A percentile compares a stretch with the other conserved stretches of the same genome.
phyloP scores from a whole-genome alignment of 92 coral and sea anemone genomes.

The Porites lobata region DNA sequence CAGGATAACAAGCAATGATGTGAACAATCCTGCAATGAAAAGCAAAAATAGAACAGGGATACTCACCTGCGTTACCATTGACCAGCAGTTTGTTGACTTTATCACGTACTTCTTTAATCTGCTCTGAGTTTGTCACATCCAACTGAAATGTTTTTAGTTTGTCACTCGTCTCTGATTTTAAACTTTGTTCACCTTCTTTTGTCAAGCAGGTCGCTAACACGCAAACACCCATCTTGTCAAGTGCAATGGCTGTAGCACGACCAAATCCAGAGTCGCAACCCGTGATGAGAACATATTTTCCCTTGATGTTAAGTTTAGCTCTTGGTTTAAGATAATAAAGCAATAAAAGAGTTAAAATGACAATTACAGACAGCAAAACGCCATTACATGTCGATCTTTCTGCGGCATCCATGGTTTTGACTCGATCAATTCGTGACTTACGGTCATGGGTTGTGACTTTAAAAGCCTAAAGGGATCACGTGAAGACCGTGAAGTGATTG shows the following conservation, averaged over 20 bases:
- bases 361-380: background rate
- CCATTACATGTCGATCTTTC: background rate
- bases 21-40: too few species aligned
- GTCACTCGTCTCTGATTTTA: constrained; percentile 42
- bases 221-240: too few species aligned
- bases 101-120: constrained; percentile 45
- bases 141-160: constrained; percentile 43
- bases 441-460: too few species aligned
- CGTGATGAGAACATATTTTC: constrained; percentile 21
- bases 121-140: constrained; percentile 56
- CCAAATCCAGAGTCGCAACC: too few species aligned
- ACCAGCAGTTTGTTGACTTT: constrained; percentile 37
- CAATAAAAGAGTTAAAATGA: background rate
- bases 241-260: too few species aligned
- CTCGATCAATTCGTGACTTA: too few species aligned
- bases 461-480: too few species aligned
- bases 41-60: background rate
- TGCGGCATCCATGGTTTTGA: background rate
- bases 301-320: background rate
- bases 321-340: background rate
- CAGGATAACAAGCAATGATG: too few species aligned
- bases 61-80: background rate
- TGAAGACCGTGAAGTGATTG: too few species aligned
- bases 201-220: too few species aligned
- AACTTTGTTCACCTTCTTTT: background rate